These are phyloP conservation scores for Rhagoletis zephyria DNA, from an alignment of 1,140 invertebrate genomes.

Conservation along the genomic window DNA sequence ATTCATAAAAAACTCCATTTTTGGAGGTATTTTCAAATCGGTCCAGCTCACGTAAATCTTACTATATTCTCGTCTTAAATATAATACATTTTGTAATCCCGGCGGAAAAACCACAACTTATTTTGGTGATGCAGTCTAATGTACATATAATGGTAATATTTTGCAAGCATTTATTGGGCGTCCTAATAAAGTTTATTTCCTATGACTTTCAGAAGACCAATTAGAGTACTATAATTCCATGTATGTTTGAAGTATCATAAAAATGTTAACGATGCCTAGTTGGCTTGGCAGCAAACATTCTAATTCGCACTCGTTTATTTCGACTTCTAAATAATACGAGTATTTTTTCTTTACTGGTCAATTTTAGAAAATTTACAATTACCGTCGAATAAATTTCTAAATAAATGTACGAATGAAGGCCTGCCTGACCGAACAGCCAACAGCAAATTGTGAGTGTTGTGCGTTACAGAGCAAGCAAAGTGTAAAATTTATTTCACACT, in stretches of 20 bases:
- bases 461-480: not conserved
- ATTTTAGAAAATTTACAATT: conserved; percentile 44
- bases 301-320: not conserved
- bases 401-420: not conserved
- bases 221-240: conserved; percentile 17
- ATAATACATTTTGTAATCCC: too few species aligned
- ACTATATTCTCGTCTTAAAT: too few species aligned
- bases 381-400: conserved; percentile 25
- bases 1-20: too few species aligned
- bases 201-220: not conserved
- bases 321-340: not conserved
- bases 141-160: not conserved
- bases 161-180: not conserved
- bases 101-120: too few species aligned
- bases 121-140: too few species aligned
- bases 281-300: not conserved
- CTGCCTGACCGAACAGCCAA: not conserved
- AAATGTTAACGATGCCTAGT: conserved; percentile 16
- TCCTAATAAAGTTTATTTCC: not conserved
- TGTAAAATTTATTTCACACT: conserved; percentile 53
- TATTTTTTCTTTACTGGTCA: not conserved
- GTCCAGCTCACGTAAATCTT: too few species aligned
- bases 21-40: too few species aligned
- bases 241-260: conserved; percentile 30
- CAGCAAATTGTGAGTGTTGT: too few species aligned